Evolutionary conservation across 92 coral and sea anemone genomes (phyloP), one percentile per base, ranked within the genome.

Genomic region (Parazoanthus atlanticus): DNA sequence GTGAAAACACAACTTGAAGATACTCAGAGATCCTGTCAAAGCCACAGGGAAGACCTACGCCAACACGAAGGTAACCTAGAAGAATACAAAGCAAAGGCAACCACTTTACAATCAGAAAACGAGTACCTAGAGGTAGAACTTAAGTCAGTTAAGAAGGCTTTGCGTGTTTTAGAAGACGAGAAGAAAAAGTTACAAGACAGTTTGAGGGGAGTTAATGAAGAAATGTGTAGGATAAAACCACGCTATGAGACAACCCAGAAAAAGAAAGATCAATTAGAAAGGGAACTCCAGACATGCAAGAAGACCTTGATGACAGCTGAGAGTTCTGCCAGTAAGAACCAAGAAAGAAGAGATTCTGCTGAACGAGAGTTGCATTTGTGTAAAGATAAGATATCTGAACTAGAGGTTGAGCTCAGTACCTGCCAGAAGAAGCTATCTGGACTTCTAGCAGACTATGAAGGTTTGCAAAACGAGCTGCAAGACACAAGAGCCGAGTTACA

Each of bases 261-360:
- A 67, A 96, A 90, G 88, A 96, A 92, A 85, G 99, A 95, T 8
- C 96, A 95, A 69, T 78, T 96, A 34, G 99, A 96, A 43, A 82
- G 80, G 21, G 96, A 96, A 32, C 85, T 96, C 7, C 95, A 92
- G 40, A 69, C 70, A 72, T 85, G 90, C 88, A 96, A 94, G 26
- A 96, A 89, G 86, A 92, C 89, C 65, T 88, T 96, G 10, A 88
- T 85, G 6, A 90, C 94, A 23, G 46, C 96, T 54, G 98, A 96
- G 88, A 85, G 95, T 23, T 38, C 67, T 67, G 90, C 89, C 17
- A 90, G 88, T 81, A 91, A 92, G 56, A 92, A 88, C 23, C 95
- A 95, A 78, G 94, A 89, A 46, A 82, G 87, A 80, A 71, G 85
- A 41, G 95, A 88, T 26, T 66, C 77, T 17, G 84, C 93, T 17